Evolutionary conservation across 2,113 vertebrate species (phyloP).

Genomic region (Mastomys natalensis): DNA sequence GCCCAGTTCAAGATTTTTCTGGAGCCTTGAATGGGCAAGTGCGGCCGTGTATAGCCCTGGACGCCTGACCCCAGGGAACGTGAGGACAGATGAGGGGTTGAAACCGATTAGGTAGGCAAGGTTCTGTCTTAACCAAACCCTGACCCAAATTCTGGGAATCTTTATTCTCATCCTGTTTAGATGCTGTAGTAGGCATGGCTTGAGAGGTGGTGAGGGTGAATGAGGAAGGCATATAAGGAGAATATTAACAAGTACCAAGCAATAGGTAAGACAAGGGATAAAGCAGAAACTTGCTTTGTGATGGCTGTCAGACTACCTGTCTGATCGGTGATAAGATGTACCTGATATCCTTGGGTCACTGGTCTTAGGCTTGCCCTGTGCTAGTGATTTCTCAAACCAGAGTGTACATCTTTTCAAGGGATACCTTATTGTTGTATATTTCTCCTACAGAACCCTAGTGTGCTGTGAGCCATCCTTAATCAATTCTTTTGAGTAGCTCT

Average conservation of each 20-base stretch:
- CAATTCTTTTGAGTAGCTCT: conserved; percentile 25
- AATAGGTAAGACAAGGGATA: not conserved
- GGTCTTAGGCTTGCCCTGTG: not conserved
- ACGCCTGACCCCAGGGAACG: not conserved
- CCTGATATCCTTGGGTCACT: not conserved
- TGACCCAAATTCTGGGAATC: not conserved
- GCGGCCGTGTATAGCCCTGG: not conserved
- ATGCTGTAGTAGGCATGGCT: not conserved
- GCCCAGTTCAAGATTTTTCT: not conserved
- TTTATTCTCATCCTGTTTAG: not conserved
- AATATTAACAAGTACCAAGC: not conserved
- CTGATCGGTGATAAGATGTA: not conserved
- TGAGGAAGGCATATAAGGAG: not conserved
- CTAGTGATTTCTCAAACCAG: not conserved
- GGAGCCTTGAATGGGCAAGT: not conserved
- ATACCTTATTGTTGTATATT: not conserved
- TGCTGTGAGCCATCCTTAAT: not conserved
- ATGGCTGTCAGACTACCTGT: not conserved
- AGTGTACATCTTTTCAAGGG: not conserved
- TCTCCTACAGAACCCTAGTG: not conserved
- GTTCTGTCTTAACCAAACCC: not conserved
- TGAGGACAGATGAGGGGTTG: not conserved
- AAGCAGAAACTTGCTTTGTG: not conserved
- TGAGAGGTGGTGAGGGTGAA: not conserved
- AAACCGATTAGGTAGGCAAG: not conserved